Percentiles rank a stretch among this genome's conserved stretches.
Conservation (phyloP, 2,888 invertebrate species). For the Octonoba sinensis region DNA sequence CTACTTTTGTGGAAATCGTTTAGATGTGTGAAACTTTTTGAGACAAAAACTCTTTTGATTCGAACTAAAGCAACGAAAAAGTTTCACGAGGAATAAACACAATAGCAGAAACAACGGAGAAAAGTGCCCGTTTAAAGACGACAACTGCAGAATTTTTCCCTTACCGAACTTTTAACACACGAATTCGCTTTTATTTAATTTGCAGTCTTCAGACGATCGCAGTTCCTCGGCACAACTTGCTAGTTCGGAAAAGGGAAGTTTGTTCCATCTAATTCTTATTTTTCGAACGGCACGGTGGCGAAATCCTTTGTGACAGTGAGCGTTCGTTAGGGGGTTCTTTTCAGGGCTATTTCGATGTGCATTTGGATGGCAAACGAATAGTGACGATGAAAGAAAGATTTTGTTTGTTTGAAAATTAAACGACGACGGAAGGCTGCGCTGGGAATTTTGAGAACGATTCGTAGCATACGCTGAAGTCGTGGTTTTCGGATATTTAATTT, state of each 20-base stretch:
- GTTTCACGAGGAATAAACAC: slow-evolving; percentile 5
- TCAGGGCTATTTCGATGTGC: slow-evolving; percentile 4
- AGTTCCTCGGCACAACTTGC: not conserved
- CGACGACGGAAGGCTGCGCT: no score
- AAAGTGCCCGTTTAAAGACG: slow-evolving; percentile 13
- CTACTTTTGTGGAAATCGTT: no score
- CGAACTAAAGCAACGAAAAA: slow-evolving; percentile 7
- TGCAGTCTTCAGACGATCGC: slow-evolving; percentile 14
- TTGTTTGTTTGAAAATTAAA: no score
- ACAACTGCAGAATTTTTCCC: slow-evolving; percentile 11
- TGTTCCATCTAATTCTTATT: slow-evolving; percentile 28
- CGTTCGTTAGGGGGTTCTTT: slow-evolving; percentile 33
- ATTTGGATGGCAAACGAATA: slow-evolving; percentile 42
- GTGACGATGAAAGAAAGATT: no score
- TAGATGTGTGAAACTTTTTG: no score
- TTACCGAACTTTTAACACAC: slow-evolving; percentile 29
- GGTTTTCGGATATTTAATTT: no score
- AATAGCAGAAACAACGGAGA: slow-evolving; percentile 13
- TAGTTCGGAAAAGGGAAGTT: slow-evolving; percentile 16
- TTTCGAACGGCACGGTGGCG: slow-evolving; percentile 25
- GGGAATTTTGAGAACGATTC: no score
- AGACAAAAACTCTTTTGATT: slow-evolving; percentile 26
- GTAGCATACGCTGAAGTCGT: no score
- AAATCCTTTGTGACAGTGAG: slow-evolving; percentile 46
- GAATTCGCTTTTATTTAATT: slow-evolving; percentile 43